Evolutionary conservation across 2,888 invertebrate genomes (phyloP).

Genomic region (Sinelater perroti): DNA sequence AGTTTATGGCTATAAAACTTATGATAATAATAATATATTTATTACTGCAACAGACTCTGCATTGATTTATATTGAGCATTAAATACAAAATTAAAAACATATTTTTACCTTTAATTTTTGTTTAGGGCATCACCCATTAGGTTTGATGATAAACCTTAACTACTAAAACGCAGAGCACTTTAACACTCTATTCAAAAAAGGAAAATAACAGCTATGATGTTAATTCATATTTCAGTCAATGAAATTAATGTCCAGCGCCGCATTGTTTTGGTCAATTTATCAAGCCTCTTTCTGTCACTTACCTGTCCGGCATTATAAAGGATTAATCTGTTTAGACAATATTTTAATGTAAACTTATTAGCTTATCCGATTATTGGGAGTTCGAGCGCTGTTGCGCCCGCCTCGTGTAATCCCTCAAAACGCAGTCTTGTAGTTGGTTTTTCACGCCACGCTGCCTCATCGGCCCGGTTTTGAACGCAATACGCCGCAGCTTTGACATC

Average conservation of each 20-base stretch:
- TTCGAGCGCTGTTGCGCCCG: slow-evolving; percentile 20
- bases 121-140: too few relatives aligned
- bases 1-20: too few relatives aligned
- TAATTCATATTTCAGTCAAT: neutral
- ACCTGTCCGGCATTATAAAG: slow-evolving; percentile 28
- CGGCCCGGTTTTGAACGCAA: slow-evolving; percentile 18
- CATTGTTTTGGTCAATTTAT: slow-evolving; percentile 35
- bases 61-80: too few relatives aligned
- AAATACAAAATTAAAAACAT: too few relatives aligned
- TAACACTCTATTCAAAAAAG: too few relatives aligned
- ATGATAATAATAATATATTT: too few relatives aligned
- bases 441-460: slow-evolving; percentile 22
- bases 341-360: slow-evolving; percentile 55
- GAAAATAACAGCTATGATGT: too few relatives aligned
- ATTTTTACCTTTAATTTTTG: too few relatives aligned
- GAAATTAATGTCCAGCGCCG: slow-evolving; percentile 25
- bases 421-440: slow-evolving; percentile 24
- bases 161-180: too few relatives aligned
- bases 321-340: slow-evolving; percentile 53
- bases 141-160: too few relatives aligned
- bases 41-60: too few relatives aligned
- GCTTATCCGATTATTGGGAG: slow-evolving; percentile 52
- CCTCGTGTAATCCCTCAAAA: slow-evolving; percentile 30
- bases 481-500: slow-evolving; percentile 23
- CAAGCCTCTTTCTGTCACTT: slow-evolving; percentile 35